Evolutionary conservation across 2,113 vertebrate genomes (phyloP).

Genomic region (Todiramphus saurophagus): DNA sequence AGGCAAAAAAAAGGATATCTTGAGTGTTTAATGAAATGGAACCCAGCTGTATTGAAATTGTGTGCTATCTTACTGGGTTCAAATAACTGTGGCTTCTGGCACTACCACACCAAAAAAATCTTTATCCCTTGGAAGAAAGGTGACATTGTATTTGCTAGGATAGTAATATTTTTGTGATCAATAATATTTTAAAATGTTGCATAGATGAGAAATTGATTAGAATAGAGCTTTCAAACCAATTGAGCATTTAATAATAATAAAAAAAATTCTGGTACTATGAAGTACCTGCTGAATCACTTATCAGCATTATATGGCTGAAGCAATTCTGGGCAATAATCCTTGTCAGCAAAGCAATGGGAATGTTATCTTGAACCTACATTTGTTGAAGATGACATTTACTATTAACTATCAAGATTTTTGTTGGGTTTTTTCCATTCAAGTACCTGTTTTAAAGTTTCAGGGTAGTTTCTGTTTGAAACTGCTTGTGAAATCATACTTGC

Average conservation of each 20-base stretch:
- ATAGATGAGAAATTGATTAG: not conserved
- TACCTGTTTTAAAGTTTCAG: not conserved
- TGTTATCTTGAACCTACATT: not conserved
- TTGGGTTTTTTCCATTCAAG: not conserved
- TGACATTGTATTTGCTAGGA: not conserved
- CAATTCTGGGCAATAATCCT: not conserved
- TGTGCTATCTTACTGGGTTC: not conserved
- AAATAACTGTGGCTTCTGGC: not conserved
- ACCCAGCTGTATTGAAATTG: not conserved
- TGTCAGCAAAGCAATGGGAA: not conserved
- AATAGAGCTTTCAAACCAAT: not conserved
- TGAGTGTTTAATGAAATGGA: not conserved
- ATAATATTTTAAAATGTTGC: not conserved
- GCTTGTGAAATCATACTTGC: not conserved
- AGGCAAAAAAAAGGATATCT: not conserved
- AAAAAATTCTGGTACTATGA: not conserved
- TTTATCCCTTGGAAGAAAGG: not conserved
- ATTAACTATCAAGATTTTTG: not conserved
- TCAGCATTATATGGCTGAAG: not conserved
- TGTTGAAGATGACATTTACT: not conserved
- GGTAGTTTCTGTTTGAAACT: not conserved
- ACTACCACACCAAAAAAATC: not conserved
- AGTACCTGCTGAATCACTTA: not conserved
- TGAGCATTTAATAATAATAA: not conserved
- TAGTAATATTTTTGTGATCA: not conserved